Conservation (phyloP, 2,888 invertebrate genomes). For the Eupithecia dodoneata region DNA sequence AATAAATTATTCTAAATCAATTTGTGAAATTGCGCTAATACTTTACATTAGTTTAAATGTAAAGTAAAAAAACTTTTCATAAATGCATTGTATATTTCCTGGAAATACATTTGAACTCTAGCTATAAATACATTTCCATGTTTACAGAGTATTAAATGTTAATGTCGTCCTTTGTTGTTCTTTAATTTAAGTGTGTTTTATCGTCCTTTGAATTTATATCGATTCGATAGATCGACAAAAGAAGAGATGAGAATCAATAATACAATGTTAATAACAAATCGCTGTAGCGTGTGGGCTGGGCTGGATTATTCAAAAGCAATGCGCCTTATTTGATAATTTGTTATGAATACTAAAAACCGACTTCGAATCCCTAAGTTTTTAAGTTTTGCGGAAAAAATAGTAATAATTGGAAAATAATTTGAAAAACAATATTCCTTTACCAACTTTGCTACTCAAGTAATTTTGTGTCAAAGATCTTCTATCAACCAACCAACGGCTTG, state of each 20-base stretch:
- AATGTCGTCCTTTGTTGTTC: neutral
- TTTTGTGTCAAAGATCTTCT: no score
- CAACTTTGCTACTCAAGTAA: no score
- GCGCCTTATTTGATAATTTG: neutral
- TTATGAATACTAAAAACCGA: no score
- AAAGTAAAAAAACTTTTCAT: no score
- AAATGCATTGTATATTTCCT: neutral
- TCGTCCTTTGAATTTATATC: neutral
- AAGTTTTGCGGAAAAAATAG: no score
- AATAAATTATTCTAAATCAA: neutral
- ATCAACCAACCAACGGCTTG: no score
- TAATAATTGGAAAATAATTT: no score
- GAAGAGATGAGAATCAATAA: neutral
- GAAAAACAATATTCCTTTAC: no score
- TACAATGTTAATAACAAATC: neutral
- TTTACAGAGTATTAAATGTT: neutral
- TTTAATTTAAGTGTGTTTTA: neutral
- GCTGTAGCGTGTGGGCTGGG: neutral
- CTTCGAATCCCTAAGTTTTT: no score
- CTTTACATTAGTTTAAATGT: neutral
- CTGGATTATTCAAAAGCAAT: neutral
- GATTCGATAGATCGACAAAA: neutral
- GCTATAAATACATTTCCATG: neutral
- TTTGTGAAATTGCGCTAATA: neutral
- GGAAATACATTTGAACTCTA: neutral